Evolutionary conservation across 2,888 invertebrate species (phyloP).

Genomic region (Machimus rusticus): DNA sequence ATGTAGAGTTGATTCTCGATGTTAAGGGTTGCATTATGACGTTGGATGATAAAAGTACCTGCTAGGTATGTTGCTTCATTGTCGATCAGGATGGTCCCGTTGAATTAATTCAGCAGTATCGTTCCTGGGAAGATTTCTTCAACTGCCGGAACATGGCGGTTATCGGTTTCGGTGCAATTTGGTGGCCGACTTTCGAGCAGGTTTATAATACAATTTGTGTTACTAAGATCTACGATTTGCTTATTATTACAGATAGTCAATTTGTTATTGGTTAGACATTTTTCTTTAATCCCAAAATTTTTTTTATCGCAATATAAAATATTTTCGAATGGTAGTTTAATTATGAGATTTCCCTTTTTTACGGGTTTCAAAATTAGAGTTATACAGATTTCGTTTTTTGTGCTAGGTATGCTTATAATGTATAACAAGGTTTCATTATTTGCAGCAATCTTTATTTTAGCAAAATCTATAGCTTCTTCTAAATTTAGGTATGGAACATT

Average conservation of each 20-base stretch:
- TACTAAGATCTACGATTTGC: neutral
- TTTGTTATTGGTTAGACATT: neutral
- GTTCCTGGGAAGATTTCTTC: neutral
- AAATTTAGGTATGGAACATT: no score
- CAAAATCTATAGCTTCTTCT: no score
- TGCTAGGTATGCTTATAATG: neutral
- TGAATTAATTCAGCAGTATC: neutral
- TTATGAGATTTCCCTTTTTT: neutral
- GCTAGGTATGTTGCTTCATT: neutral
- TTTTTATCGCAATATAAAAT: neutral
- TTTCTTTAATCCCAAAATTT: neutral
- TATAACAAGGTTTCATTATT: neutral
- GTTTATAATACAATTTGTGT: neutral
- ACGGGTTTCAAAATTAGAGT: neutral
- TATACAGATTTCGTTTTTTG: neutral
- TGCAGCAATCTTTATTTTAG: no score
- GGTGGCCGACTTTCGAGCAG: neutral
- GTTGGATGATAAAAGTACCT: neutral
- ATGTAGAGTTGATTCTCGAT: neutral
- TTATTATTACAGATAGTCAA: neutral
- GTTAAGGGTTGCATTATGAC: neutral
- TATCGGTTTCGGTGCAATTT: neutral
- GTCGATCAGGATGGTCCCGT: neutral
- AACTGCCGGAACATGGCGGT: neutral
- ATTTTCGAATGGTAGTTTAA: neutral